phyloP scores from a whole-genome alignment of 2,888 invertebrate species.

The Synanthedon myopaeformis region DNA sequence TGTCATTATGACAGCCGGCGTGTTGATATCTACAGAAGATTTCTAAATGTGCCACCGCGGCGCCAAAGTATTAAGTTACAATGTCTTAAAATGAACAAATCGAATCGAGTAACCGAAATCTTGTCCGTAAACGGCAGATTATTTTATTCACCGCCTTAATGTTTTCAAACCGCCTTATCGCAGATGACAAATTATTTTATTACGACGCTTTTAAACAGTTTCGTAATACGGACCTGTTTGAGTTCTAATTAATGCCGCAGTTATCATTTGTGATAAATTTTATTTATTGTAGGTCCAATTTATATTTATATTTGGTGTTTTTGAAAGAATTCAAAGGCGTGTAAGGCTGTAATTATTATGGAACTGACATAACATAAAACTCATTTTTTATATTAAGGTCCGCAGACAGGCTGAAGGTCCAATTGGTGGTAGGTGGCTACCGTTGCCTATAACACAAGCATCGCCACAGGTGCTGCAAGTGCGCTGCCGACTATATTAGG shows the following conservation, averaged over 20 bases:
- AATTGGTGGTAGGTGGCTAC: too few species aligned
- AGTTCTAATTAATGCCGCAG: constrained; percentile 7
- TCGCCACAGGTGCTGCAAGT: too few species aligned
- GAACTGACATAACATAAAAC: too few species aligned
- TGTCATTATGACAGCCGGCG: constrained; percentile 39
- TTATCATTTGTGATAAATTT: background rate
- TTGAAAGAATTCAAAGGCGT: too few species aligned
- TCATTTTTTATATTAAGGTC: too few species aligned
- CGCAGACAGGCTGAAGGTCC: too few species aligned
- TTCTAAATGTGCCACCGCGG: constrained; percentile 30
- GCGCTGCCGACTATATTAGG: too few species aligned
- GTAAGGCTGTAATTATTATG: too few species aligned
- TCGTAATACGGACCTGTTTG: constrained; percentile 7
- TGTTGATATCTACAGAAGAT: constrained; percentile 37
- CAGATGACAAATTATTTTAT: constrained; percentile 39
- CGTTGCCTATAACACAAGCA: too few species aligned
- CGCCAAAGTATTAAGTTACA: constrained; percentile 50
- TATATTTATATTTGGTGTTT: too few species aligned
- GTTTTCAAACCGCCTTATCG: constrained; percentile 39
- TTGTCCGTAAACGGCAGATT: constrained; percentile 29
- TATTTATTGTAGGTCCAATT: too few species aligned
- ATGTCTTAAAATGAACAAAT: constrained; percentile 36
- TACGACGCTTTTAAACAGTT: constrained; percentile 7
- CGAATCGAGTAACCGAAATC: constrained; percentile 34
- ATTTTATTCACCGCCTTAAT: constrained; percentile 43